These are phyloP conservation scores for Python bivittatus DNA, from an alignment of 2,113 vertebrate genomes.

Conservation along the genomic window DNA sequence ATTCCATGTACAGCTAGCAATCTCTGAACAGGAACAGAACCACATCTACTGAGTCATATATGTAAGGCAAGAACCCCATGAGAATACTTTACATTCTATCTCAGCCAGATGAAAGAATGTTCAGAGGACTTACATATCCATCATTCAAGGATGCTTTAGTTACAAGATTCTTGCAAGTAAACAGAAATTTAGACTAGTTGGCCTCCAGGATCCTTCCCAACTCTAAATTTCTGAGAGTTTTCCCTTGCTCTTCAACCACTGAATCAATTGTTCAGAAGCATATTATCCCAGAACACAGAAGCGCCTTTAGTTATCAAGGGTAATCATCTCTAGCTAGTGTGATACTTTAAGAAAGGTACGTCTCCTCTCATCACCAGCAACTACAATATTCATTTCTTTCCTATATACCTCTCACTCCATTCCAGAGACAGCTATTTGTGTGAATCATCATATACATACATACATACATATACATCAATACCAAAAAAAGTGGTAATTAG, in stretches of 20 bases:
- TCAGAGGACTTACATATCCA: not conserved
- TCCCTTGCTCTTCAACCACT: not conserved
- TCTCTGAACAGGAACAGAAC: not conserved
- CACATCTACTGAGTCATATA: not conserved
- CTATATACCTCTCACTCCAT: not conserved
- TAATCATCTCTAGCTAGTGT: not conserved
- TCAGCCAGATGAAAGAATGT: not conserved
- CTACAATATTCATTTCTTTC: not conserved
- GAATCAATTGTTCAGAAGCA: not conserved
- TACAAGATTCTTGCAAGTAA: not conserved
- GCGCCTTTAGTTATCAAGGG: not conserved
- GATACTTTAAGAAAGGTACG: not conserved
- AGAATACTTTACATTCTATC: not conserved
- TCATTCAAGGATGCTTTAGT: not conserved
- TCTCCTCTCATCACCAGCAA: not conserved
- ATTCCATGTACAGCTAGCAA: not conserved
- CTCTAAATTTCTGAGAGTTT: not conserved
- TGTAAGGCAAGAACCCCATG: not conserved
- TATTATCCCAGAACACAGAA: not conserved
- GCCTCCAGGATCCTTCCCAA: not conserved
- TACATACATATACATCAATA: not conserved
- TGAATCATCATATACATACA: not conserved
- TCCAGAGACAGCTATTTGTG: not conserved
- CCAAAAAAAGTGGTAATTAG: not conserved
- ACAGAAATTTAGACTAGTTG: not conserved